Percentiles rank a stretch among this genome's conserved stretches.
Conservation (phyloP, 2,888 invertebrate species). For the Lamellibrachia satsuma region DNA sequence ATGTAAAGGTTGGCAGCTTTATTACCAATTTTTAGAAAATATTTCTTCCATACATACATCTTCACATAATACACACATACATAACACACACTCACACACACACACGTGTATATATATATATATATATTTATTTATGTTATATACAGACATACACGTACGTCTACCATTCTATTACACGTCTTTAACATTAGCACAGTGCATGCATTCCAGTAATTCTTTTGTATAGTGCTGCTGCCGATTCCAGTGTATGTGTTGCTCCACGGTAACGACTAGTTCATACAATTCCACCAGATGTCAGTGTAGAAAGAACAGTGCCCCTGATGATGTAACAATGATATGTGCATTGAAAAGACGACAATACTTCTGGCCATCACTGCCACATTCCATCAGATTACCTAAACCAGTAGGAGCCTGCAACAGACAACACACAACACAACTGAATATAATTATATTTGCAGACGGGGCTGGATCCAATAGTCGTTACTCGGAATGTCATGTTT, state of each 20-base stretch:
- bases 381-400: neutral
- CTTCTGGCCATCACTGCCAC: neutral
- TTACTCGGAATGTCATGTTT: no score
- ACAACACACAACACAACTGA: neutral
- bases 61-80: neutral
- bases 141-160: neutral
- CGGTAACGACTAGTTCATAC: neutral
- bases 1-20: conserved; percentile 17
- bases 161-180: neutral
- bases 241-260: conserved; percentile 7
- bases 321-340: conserved; percentile 17
- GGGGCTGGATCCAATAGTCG: neutral
- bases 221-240: neutral
- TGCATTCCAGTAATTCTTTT: neutral
- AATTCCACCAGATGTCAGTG: neutral
- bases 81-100: neutral
- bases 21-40: conserved; percentile 6
- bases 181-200: neutral
- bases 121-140: neutral
- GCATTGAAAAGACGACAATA: conserved; percentile 1
- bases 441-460: neutral
- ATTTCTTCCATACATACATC: neutral
- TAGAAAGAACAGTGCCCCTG: conserved; percentile 5
- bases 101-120: neutral
- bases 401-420: conserved; percentile 5